phyloP scores from a whole-genome alignment of 2,797 vertebrate species.

The Danio choprae region DNA sequence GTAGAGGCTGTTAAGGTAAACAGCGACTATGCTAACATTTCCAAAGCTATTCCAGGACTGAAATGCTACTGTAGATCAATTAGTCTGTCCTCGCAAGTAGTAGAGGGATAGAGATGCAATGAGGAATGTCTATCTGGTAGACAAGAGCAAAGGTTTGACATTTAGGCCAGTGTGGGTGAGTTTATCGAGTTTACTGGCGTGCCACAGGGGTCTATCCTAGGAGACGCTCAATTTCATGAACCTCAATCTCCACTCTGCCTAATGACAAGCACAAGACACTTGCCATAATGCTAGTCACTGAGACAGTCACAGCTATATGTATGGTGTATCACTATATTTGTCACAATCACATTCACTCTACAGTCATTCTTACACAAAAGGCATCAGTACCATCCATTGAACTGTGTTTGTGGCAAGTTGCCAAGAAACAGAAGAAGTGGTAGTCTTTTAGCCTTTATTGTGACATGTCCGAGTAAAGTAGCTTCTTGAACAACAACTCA shows the following conservation, averaged over 20 bases:
- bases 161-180: not conserved
- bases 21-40: constrained; percentile 31
- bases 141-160: not conserved
- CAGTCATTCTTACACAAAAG: not conserved
- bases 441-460: too few species aligned
- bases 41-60: constrained; percentile 18
- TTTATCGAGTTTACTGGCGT: constrained; percentile 26
- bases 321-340: not conserved
- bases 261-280: too few species aligned
- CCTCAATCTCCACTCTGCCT: too few species aligned
- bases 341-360: too few species aligned
- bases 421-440: too few species aligned
- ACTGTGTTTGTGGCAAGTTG: too few species aligned
- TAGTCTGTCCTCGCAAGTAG: constrained; percentile 4
- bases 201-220: not conserved
- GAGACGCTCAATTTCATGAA: constrained; percentile 3
- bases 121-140: not conserved
- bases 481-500: too few species aligned
- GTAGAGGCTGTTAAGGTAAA: too few species aligned
- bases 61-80: constrained; percentile 20
- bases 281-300: too few species aligned
- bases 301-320: too few species aligned
- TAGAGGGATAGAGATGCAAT: constrained; percentile 7
- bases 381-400: not conserved
- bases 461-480: too few species aligned